phyloP scores from a whole-genome alignment of 2,113 vertebrate species.

The Neotoma lepida region DNA sequence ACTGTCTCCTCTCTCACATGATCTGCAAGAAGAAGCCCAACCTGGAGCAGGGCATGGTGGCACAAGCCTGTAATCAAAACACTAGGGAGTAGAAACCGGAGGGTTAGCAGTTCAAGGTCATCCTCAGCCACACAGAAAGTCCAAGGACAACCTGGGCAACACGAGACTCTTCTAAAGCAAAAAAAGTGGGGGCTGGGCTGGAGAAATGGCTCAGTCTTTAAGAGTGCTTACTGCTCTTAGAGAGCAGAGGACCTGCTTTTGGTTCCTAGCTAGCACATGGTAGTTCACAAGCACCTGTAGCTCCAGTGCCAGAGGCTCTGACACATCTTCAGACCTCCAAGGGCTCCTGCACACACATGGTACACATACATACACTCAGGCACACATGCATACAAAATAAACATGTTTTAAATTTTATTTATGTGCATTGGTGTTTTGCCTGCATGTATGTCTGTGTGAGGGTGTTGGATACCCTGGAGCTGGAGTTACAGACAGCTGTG shows the following conservation, averaged over 20 bases:
- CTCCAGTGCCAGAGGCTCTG: neutral
- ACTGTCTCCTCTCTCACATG: neutral
- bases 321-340: neutral
- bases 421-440: too few species aligned
- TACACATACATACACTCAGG: neutral
- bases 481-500: too few species aligned
- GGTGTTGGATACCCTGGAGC: too few species aligned
- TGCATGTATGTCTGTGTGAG: too few species aligned
- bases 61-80: neutral
- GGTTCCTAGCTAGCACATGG: neutral
- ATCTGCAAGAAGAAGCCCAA: neutral
- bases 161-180: neutral
- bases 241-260: neutral
- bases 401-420: neutral
- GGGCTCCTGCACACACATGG: neutral
- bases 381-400: neutral
- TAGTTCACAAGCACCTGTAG: neutral
- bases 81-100: neutral
- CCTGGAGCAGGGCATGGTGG: neutral
- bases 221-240: neutral
- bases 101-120: neutral
- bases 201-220: neutral
- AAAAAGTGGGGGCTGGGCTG: neutral
- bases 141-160: neutral
- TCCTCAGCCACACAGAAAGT: neutral